Conservation (phyloP, 1,140 invertebrate species). For the Diplogasteroides magnus region DNA sequence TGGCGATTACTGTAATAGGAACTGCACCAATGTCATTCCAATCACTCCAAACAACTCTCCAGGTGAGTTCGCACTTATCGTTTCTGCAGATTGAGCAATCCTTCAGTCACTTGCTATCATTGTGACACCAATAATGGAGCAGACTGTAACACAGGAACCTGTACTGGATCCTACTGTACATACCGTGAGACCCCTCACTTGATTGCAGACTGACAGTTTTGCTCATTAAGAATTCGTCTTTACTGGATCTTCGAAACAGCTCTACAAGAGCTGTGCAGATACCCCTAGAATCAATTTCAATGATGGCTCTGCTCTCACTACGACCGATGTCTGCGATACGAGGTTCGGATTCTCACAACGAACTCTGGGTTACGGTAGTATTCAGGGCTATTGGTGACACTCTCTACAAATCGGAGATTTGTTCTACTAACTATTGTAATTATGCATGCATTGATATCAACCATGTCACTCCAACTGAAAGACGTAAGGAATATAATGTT, state of each 20-base stretch:
- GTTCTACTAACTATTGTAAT: too few species aligned
- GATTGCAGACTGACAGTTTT: background rate
- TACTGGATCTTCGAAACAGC: background rate
- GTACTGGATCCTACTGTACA: background rate
- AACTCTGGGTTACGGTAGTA: too few species aligned
- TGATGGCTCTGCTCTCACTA: background rate
- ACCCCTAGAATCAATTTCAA: background rate
- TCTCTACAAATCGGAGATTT: background rate
- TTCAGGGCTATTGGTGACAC: too few species aligned
- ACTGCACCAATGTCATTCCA: background rate
- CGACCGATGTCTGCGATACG: background rate
- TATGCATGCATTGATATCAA: too few species aligned
- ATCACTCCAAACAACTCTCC: background rate
- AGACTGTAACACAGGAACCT: background rate
- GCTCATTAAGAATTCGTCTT: background rate
- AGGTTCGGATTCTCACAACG: too few species aligned
- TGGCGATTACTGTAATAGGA: background rate
- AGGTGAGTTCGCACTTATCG: background rate
- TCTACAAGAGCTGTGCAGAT: background rate
- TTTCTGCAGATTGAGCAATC: background rate
- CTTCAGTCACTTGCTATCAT: background rate
- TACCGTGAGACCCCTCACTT: background rate
- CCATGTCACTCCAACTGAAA: too few species aligned
- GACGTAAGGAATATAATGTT: too few species aligned
- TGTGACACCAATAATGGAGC: background rate